Percentiles rank a stretch among this genome's conserved stretches.
Conservation (phyloP, 2,888 invertebrate genomes). For the Hirtodrosophila histrioides region DNA sequence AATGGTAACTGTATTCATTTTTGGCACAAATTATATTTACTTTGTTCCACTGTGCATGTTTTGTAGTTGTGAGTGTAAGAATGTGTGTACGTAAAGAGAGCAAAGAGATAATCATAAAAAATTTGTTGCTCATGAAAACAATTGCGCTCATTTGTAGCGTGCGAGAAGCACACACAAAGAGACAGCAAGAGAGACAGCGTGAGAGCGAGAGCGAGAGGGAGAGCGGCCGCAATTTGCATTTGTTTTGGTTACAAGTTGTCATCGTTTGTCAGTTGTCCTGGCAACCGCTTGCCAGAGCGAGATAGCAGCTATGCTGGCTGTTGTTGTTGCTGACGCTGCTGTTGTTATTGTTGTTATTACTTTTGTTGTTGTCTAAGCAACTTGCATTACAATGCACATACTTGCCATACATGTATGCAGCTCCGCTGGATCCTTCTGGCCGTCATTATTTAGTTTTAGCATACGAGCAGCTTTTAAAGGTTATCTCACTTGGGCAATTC, state of each 20-base stretch:
- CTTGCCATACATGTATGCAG: conserved; percentile 3
- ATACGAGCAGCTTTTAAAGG: conserved; percentile 73
- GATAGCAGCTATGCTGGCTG: conserved; percentile 19
- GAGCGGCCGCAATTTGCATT: conserved; percentile 63
- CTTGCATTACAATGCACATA: conserved; percentile 56
- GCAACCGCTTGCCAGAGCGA: conserved; percentile 52
- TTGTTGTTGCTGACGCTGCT: conserved; percentile 16
- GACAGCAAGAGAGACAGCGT: background rate
- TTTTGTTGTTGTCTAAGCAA: conserved; percentile 63
- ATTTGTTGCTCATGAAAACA: conserved; percentile 70
- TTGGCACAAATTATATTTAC: too few species aligned
- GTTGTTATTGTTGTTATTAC: background rate
- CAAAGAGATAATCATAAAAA: conserved; percentile 69
- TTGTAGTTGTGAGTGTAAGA: background rate
- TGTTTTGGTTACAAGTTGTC: conserved; percentile 73
- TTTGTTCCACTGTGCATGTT: background rate
- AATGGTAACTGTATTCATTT: too few species aligned
- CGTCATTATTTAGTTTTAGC: conserved; percentile 74
- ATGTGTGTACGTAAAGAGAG: conserved; percentile 2
- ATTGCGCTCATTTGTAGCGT: conserved; percentile 70
- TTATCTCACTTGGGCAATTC: conserved; percentile 63
- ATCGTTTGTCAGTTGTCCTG: conserved; percentile 66
- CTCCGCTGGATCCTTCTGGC: conserved; percentile 38
- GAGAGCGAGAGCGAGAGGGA: conserved; percentile 13
- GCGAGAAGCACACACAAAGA: conserved; percentile 13